These are phyloP conservation scores for Gallinago media DNA, from an alignment of 2,113 vertebrate species.

Conservation along the genomic window DNA sequence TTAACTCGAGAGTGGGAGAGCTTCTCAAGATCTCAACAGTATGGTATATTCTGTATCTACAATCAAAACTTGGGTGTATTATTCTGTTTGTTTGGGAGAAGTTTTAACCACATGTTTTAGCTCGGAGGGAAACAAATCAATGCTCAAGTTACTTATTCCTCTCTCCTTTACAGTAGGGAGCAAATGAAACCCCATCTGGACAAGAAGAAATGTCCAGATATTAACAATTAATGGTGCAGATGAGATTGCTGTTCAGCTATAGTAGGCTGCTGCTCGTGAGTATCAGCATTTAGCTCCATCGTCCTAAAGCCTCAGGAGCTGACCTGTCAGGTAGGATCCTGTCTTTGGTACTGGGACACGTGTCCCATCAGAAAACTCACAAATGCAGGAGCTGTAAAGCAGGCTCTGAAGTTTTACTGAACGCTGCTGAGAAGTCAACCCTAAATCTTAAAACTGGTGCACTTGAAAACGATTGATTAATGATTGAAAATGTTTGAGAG, in stretches of 20 bases:
- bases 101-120: fast-evolving
- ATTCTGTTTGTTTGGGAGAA: not conserved
- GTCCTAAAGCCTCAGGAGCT: not conserved
- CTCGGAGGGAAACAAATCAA: not conserved
- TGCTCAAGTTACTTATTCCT: not conserved
- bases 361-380: no score
- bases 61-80: not conserved
- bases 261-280: not conserved
- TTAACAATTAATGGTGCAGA: not conserved
- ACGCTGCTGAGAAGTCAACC: not conserved
- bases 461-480: not conserved
- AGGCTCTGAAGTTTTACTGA: not conserved
- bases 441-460: not conserved
- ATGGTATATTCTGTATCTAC: not conserved
- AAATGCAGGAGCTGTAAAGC: not conserved
- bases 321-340: fast-evolving
- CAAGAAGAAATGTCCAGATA: not conserved
- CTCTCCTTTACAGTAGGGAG: not conserved
- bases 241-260: not conserved
- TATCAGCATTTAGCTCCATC: not conserved
- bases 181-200: not conserved
- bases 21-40: not conserved
- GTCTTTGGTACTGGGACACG: not conserved
- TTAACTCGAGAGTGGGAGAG: not conserved
- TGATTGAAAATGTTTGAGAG: not conserved